Conservation (phyloP, 1,140 invertebrate genomes). For the Ptiloglossa arizonensis region DNA sequence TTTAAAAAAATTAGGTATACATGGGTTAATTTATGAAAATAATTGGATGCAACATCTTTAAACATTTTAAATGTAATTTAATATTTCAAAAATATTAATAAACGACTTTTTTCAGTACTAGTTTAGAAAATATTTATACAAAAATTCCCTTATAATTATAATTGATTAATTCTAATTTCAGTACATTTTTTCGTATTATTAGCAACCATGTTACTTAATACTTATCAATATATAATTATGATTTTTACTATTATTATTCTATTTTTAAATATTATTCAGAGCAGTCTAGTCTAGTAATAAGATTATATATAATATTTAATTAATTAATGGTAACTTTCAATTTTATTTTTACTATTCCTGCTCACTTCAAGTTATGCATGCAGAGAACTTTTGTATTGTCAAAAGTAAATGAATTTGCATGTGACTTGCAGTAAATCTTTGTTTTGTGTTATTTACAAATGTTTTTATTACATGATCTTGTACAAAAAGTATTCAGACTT, state of each 20-base stretch:
- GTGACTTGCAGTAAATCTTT: neutral
- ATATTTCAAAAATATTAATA: slow-evolving; percentile 63
- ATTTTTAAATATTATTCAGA: neutral
- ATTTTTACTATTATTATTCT: neutral
- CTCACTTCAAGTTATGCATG: neutral
- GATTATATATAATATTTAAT: slow-evolving; percentile 21
- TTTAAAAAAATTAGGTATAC: slow-evolving; percentile 14
- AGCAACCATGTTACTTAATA: neutral
- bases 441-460: slow-evolving; percentile 1
- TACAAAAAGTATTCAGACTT: slow-evolving; percentile 1
- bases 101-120: slow-evolving; percentile 49
- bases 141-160: slow-evolving; percentile 14
- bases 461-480: neutral
- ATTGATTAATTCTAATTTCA: neutral
- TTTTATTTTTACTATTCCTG: neutral
- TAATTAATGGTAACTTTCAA: slow-evolving; percentile 6
- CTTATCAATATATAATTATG: slow-evolving; percentile 20
- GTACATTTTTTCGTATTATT: neutral
- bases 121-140: slow-evolving; percentile 22
- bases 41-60: slow-evolving; percentile 24
- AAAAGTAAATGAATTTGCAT: slow-evolving; percentile 6
- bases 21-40: slow-evolving; percentile 31
- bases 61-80: slow-evolving; percentile 49
- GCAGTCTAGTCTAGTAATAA: too few species aligned
- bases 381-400: slow-evolving; percentile 1